Conservation (phyloP, 2,797 vertebrate species). For the Thamnophis elegans region DNA sequence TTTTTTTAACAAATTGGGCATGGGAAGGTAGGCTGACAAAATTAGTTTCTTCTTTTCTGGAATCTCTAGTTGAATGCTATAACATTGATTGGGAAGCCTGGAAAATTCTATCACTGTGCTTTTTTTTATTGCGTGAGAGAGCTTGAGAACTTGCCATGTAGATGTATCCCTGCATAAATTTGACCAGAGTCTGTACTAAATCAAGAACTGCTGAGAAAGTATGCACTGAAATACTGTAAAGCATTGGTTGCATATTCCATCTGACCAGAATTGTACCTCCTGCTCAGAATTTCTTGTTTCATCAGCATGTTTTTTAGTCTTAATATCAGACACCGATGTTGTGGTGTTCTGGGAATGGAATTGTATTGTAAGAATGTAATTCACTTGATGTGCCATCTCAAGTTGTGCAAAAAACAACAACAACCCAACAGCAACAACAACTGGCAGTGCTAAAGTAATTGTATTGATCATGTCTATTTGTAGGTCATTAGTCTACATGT, state of each 20-base stretch:
- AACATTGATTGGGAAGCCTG: background rate
- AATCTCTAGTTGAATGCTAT: background rate
- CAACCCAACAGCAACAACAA: background rate
- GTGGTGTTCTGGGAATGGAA: slow-evolving; percentile 10
- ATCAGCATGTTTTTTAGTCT: background rate
- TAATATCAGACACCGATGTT: background rate
- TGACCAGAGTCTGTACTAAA: background rate
- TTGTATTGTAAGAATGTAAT: slow-evolving; percentile 13
- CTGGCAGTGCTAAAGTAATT: slow-evolving; percentile 35
- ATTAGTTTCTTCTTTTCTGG: background rate
- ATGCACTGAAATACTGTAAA: background rate
- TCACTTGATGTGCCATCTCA: slow-evolving; percentile 43
- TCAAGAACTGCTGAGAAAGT: background rate
- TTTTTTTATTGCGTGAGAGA: background rate
- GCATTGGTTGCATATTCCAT: background rate
- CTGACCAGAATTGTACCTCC: rapidly evolving
- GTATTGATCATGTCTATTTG: slow-evolving; percentile 40
- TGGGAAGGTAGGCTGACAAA: too few species aligned
- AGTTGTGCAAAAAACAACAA: slow-evolving; percentile 28
- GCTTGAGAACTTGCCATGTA: background rate
- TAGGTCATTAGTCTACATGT: slow-evolving; percentile 57
- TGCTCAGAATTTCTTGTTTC: background rate
- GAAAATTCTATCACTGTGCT: background rate
- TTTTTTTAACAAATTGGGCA: background rate
- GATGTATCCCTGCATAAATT: background rate